Evolutionary conservation across 2,888 invertebrate genomes (phyloP).

Genomic region (Megastigmus dorsalis): DNA sequence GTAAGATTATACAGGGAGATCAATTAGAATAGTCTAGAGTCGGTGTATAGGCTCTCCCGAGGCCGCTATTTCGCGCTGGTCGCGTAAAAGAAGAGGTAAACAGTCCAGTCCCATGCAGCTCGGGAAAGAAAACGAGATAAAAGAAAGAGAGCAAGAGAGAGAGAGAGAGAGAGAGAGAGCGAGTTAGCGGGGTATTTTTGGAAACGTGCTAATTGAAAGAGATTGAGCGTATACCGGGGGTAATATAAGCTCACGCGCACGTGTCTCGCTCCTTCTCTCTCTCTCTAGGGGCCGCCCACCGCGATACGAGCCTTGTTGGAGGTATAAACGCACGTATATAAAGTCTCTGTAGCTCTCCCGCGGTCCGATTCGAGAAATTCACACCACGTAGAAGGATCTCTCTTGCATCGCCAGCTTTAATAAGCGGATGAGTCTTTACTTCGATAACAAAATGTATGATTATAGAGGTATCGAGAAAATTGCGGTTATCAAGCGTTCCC

Average conservation of each 20-base stretch:
- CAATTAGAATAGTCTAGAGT: constrained; percentile 10
- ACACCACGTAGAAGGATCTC: too few relatives aligned
- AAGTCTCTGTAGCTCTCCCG: not conserved
- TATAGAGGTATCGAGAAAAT: too few relatives aligned
- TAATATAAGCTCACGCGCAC: constrained; percentile 30
- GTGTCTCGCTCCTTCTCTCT: too few relatives aligned
- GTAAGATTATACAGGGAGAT: not conserved
- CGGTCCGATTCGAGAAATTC: too few relatives aligned
- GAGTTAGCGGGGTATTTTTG: constrained; percentile 47
- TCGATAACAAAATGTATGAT: too few relatives aligned
- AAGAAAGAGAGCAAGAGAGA: constrained; percentile 36
- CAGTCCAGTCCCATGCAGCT: not conserved
- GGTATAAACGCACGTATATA: not conserved
- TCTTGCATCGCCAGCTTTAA: too few relatives aligned
- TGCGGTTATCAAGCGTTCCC: too few relatives aligned
- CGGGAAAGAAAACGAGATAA: not conserved
- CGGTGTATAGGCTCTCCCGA: not conserved
- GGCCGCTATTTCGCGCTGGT: constrained; percentile 34
- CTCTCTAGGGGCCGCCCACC: constrained; percentile 46
- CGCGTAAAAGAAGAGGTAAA: constrained; percentile 43
- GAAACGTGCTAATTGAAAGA: constrained; percentile 54
- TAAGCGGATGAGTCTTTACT: too few relatives aligned
- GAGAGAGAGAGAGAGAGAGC: not conserved
- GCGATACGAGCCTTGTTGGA: constrained; percentile 1
- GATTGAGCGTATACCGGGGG: constrained; percentile 43